Evolutionary conservation across 2,113 vertebrate species (phyloP).

Genomic region (Clupea harengus): DNA sequence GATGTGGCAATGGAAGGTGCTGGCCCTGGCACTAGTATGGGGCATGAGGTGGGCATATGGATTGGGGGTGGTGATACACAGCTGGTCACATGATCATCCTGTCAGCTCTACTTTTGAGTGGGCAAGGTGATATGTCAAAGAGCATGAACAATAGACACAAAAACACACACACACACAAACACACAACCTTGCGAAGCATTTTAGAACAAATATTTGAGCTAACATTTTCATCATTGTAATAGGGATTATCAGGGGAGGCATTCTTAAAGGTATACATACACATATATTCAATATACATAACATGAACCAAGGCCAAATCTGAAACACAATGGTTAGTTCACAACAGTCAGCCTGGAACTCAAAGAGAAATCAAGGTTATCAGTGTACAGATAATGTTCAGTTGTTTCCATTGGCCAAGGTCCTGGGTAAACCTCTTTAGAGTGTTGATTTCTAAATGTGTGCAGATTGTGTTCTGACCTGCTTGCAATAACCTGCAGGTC

Average conservation of each 20-base stretch:
- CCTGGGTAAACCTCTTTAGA: not conserved
- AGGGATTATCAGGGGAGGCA: too few species aligned
- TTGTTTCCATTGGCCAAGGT: not conserved
- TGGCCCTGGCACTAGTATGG: too few species aligned
- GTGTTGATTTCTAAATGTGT: not conserved
- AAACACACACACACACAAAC: not conserved
- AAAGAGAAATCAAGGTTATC: constrained; percentile 16
- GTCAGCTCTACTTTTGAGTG: too few species aligned
- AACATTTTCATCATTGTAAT: too few species aligned
- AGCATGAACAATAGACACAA: too few species aligned
- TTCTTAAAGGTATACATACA: too few species aligned
- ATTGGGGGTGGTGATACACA: too few species aligned
- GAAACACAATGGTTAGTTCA: not conserved
- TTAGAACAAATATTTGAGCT: too few species aligned
- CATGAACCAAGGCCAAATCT: not conserved
- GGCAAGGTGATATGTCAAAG: too few species aligned
- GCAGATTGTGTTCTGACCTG: not conserved
- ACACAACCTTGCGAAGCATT: not conserved
- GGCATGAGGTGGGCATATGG: too few species aligned
- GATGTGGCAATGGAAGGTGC: too few species aligned
- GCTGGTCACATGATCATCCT: too few species aligned
- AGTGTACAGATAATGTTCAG: not conserved
- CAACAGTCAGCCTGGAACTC: not conserved
- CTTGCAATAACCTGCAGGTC: not conserved
- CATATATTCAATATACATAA: not conserved